phyloP scores from a whole-genome alignment of 2,797 vertebrate genomes.

The Mormyrops boulengeri region DNA sequence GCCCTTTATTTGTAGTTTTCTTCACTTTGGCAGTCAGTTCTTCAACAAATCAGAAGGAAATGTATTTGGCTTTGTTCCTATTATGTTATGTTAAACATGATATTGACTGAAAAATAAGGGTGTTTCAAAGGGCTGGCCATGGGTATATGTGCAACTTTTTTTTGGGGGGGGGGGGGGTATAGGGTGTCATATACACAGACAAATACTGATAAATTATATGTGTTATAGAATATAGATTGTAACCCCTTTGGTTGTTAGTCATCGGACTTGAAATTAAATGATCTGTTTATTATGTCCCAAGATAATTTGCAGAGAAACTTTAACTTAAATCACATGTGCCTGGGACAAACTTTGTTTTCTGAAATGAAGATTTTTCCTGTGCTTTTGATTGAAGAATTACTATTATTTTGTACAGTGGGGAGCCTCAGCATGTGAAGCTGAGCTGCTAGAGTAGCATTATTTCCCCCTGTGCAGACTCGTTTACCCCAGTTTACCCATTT shows the following conservation, averaged over 20 bases:
- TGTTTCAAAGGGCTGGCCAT: neutral
- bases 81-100: neutral
- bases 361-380: neutral
- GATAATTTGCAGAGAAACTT: neutral
- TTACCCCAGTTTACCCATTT: conserved; percentile 16
- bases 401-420: neutral
- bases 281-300: neutral
- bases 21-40: neutral
- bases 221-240: neutral
- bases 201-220: neutral
- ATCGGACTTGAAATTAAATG: neutral
- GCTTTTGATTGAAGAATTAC: neutral
- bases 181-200: neutral
- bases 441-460: neutral
- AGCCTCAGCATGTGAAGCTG: neutral
- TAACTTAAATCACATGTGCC: neutral
- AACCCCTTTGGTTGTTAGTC: neutral
- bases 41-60: neutral
- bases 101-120: neutral
- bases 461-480: neutral
- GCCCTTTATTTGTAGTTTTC: neutral
- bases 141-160: neutral
- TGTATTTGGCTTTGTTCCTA: neutral
- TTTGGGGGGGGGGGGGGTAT: neutral
- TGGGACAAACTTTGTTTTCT: neutral